Evolutionary conservation across 2,888 invertebrate species (phyloP), one percentile per base, ranked within the genome.

Genomic region (Aleiodes leptofemur): DNA sequence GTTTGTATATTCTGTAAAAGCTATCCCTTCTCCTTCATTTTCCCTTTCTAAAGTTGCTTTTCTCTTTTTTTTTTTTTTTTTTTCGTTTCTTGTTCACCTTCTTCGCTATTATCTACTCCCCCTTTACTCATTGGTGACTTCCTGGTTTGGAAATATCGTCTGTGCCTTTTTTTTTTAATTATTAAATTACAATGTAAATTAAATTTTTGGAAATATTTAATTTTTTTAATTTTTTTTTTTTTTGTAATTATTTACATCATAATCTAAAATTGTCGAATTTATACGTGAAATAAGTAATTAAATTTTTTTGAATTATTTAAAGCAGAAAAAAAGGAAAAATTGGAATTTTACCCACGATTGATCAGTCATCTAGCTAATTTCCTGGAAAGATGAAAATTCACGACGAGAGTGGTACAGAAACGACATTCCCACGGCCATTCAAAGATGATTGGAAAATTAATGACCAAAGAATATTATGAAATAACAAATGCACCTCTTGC

Each of bases 341-440:
- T n/a, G 16, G 23, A 3, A 3, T 66, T 50, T 23, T 68, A 68
- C 68, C 51, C 50, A 68, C 68, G 68, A 68, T 51, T 68, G 68
- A 51, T 68, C 14, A 23, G 31, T 68, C 68, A 51, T 68, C 51
- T 68, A 51, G 48, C 8, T 29, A 29, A 29, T 53, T 68, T 14
- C 51, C 31, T 51, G 50, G 68, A 53, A 68, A 68, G 13, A 68
- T 13, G n/a, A 31, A 50, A 50, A 34, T 16, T 38, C 31, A 71
- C 53, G 68, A 72, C 77, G 78, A 79, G 79, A 79, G 73, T 79
- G 69, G 55, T 38, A 70, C 69, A 77, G 72, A 79, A 81, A 81
- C 78, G 82, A 85, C 81, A 84, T 84, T 85, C 85, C 85, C 85
- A 85, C 85, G 85, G 81, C 78, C 76, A 76, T 78, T 78, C 9